Evolutionary conservation across 1,140 invertebrate genomes (phyloP), one percentile per base, ranked within the genome.

Genomic region (Cataglyphis hispanica): DNA sequence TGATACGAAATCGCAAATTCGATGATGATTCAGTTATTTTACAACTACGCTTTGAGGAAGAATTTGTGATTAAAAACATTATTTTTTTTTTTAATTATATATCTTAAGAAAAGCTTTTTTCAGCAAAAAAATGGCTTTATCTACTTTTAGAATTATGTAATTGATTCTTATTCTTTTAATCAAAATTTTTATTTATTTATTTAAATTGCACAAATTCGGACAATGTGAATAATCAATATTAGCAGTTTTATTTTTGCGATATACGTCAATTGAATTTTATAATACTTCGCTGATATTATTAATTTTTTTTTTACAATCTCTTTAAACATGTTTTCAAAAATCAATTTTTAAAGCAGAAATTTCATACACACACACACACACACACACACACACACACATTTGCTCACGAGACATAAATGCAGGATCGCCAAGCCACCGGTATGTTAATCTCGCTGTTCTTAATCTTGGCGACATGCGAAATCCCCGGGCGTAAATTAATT

Each of bases 381-480:
- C 37, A 37, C 66, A 31, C 4, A n/a, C n/a, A 53, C 31, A 31
- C 37, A 37, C 66, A 31, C 4, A n/a, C n/a, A 53, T 34, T 70
- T 37, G 7, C n/a, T 75, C 13, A 19, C 22, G 61, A 78, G 61
- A 53, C 50, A 34, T 64, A 60, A 58, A 74, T 43, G 70, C 13
- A 37, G 60, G 64, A 88, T 63, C 63, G 31, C 60, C 56, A 56
- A 25, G 11, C n/a, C 61, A 16, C 43, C 22, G 46, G 76, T 77
- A 66, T 72, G 66, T 86, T 89, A 89, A 91, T 90, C 84, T 84
- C 84, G 76, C 63, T 83, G 58, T 78, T 76, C 75, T 90, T 86
- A 90, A 91, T 83, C 84, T 85, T 70, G 22, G 40, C 43, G 53
- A 86, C 72, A 86, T 63, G 58, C 61, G 64, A 86, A 84, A 86